Percentiles rank a stretch among this genome's conserved stretches.
Conservation (phyloP, 2,888 invertebrate genomes). For the Drosophila conformis region DNA sequence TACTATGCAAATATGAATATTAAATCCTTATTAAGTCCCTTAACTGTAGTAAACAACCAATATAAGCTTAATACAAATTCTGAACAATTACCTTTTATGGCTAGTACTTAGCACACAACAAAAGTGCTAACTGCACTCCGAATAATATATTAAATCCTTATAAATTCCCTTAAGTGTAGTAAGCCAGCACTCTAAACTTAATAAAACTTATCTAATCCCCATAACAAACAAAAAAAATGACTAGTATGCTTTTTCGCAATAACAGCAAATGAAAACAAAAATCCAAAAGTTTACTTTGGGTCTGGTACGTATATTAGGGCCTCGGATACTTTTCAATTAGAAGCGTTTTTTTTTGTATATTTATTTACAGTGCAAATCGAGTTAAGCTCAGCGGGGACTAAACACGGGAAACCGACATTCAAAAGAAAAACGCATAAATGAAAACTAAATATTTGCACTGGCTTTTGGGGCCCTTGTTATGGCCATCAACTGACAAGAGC, state of each 20-base stretch:
- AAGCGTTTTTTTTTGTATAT: slow-evolving; percentile 11
- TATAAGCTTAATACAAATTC: neutral
- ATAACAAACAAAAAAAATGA: slow-evolving; percentile 16
- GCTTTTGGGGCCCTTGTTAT: slow-evolving; percentile 57
- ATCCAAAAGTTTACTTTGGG: slow-evolving; percentile 7
- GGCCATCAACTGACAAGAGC: slow-evolving; percentile 52
- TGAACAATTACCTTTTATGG: neutral
- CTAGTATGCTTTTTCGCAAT: slow-evolving; percentile 5
- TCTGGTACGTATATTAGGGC: neutral
- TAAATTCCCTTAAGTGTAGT: neutral
- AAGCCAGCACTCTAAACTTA: neutral
- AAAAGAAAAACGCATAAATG: slow-evolving; percentile 69
- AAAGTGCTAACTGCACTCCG: neutral
- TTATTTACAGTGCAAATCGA: slow-evolving; percentile 52
- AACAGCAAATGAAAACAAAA: neutral
- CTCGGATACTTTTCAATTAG: slow-evolving; percentile 54
- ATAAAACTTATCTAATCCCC: neutral
- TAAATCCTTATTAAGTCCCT: neutral
- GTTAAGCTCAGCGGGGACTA: slow-evolving; percentile 58
- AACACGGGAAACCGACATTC: slow-evolving; percentile 32
- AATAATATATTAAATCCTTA: neutral
- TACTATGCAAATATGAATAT: neutral
- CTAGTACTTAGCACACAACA: neutral
- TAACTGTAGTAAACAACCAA: neutral
- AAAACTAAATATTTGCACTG: slow-evolving; percentile 78